phyloP scores from a whole-genome alignment of 2,113 vertebrate genomes.

The Sinosuthora webbiana region DNA sequence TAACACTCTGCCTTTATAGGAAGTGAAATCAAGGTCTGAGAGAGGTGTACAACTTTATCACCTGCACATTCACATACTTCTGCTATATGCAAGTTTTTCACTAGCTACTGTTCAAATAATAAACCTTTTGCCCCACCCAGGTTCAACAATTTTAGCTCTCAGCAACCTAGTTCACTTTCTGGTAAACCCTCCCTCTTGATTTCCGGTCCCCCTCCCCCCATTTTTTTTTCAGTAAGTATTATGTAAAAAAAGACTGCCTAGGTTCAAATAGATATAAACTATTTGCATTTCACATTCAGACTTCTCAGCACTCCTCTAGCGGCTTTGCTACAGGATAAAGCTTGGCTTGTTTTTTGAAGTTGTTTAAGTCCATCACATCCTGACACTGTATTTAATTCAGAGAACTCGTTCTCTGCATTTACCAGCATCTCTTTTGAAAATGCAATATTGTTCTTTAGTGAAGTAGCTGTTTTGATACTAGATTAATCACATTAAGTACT shows the following conservation, averaged over 20 bases:
- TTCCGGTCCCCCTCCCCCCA: rapidly evolving
- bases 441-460: rapidly evolving
- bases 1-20: neutral
- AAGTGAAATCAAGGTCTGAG: neutral
- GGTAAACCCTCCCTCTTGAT: neutral
- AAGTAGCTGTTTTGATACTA: neutral
- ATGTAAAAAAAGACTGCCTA: neutral
- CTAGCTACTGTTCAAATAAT: slow-evolving; percentile 27
- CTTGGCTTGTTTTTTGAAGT: neutral
- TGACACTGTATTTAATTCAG: neutral
- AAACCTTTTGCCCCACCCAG: neutral
- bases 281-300: neutral
- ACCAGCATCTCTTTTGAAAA: neutral
- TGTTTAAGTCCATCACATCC: neutral
- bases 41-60: neutral
- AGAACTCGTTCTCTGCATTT: neutral
- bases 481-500: neutral
- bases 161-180: neutral
- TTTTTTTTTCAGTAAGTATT: neutral
- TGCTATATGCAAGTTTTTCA: neutral
- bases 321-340: neutral
- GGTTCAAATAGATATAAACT: neutral
- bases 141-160: neutral
- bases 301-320: neutral
- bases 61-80: neutral